Conservation (phyloP, 2,113 vertebrate species). For the Paratilapia polleni region DNA sequence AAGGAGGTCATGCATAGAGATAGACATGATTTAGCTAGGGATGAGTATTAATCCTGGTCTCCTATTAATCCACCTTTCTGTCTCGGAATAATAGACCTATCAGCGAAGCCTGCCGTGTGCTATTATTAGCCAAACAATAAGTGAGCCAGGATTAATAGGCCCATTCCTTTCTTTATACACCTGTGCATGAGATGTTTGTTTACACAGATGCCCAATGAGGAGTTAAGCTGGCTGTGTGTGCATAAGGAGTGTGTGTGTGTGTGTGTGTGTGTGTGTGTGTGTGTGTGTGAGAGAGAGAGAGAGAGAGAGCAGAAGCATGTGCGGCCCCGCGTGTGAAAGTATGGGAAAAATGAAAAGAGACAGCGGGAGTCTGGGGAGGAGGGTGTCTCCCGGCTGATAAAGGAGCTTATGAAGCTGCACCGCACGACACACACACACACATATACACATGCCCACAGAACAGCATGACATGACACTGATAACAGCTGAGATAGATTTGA, state of each 20-base stretch:
- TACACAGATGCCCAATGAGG: constrained; percentile 42
- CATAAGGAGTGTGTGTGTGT: not conserved
- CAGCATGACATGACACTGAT: constrained; percentile 73
- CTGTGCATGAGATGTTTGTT: constrained; percentile 44
- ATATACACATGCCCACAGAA: constrained; percentile 74
- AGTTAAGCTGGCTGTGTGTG: not conserved
- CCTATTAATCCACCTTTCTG: constrained; percentile 64
- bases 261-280: constrained; percentile 42
- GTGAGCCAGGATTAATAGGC: constrained; percentile 47
- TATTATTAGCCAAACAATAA: constrained; percentile 67
- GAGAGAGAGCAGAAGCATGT: constrained; percentile 20
- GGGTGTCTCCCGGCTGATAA: constrained; percentile 67
- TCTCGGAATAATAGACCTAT: constrained; percentile 58
- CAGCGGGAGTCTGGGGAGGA: constrained; percentile 52
- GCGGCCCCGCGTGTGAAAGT: constrained; percentile 55
- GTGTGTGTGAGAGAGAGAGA: not conserved
- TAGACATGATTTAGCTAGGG: constrained; percentile 37
- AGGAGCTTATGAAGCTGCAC: constrained; percentile 68
- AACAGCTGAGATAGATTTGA: constrained; percentile 73
- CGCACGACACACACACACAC: constrained; percentile 66
- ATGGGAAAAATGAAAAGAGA: constrained; percentile 63
- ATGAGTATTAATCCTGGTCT: constrained; percentile 64
- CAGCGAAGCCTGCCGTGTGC: constrained; percentile 33
- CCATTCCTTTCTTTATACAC: constrained; percentile 41
- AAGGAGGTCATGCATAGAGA: constrained; percentile 36